Conservation (phyloP, 2,113 vertebrate species). For the Thymallus thymallus region DNA sequence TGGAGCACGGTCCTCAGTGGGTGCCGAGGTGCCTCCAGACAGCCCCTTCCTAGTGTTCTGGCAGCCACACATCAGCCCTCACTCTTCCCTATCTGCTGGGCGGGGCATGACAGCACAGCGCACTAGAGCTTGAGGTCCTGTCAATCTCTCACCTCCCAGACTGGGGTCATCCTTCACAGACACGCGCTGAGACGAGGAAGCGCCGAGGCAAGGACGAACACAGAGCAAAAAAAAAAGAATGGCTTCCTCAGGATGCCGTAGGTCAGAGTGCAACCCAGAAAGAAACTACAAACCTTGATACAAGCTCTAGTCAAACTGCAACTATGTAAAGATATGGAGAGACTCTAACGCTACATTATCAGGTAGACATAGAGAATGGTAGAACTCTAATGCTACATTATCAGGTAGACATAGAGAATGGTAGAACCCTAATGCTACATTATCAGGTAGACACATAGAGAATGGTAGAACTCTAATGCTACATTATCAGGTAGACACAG, state of each 20-base stretch:
- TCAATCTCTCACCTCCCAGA: conserved; percentile 61
- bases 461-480: too few species aligned
- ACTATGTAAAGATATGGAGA: too few species aligned
- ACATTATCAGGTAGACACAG: too few species aligned
- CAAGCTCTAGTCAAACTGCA: too few species aligned
- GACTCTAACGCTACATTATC: too few species aligned
- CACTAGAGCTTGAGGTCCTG: conserved; percentile 68
- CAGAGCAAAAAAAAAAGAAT: conserved; percentile 38
- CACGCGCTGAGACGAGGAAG: conserved; percentile 40
- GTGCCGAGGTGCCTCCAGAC: conserved; percentile 60
- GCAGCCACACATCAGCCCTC: conserved; percentile 54
- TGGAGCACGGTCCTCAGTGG: conserved; percentile 54
- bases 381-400: too few species aligned
- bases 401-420: too few species aligned
- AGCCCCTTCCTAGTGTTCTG: neutral
- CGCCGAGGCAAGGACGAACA: conserved; percentile 64
- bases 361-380: too few species aligned
- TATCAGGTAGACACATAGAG: too few species aligned
- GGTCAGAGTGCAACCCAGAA: neutral
- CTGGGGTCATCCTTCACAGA: conserved; percentile 62
- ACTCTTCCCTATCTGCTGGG: conserved; percentile 63
- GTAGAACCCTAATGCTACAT: too few species aligned
- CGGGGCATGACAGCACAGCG: conserved; percentile 62
- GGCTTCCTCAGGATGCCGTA: conserved; percentile 29
- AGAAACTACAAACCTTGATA: too few species aligned